Conservation (phyloP, 2,888 invertebrate genomes). For the Eledone cirrhosa region DNA sequence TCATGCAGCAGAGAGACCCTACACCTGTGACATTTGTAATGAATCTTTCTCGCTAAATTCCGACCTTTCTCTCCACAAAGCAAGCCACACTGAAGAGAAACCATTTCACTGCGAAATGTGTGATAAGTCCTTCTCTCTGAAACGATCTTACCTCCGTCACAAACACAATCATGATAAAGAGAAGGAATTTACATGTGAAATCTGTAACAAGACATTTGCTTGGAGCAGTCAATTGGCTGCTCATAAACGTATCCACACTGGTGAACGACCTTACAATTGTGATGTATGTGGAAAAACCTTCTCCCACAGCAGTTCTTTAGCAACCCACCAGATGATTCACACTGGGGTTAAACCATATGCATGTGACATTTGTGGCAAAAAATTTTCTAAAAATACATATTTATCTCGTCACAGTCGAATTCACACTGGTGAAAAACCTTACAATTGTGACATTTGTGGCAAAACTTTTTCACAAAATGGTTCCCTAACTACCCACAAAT, state of each 20-base stretch:
- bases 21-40: background rate
- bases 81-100: slow-evolving; percentile 19
- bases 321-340: too few relatives aligned
- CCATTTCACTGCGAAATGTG: slow-evolving; percentile 16
- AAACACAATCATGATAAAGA: background rate
- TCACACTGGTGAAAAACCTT: too few relatives aligned
- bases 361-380: too few relatives aligned
- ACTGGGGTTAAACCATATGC: too few relatives aligned
- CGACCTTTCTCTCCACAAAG: background rate
- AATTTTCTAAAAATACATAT: too few relatives aligned
- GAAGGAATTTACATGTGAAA: background rate
- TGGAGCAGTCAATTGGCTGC: background rate
- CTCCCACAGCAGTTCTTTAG: too few relatives aligned
- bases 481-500: too few relatives aligned
- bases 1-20: slow-evolving; percentile 15
- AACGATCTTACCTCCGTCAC: background rate
- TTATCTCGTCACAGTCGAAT: too few relatives aligned
- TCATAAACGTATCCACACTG: background rate
- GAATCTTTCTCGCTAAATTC: background rate
- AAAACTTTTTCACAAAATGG: too few relatives aligned
- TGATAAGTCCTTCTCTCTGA: slow-evolving; percentile 4
- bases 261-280: background rate
- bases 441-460: too few relatives aligned
- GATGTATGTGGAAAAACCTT: too few relatives aligned
- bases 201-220: background rate